Conservation (phyloP, 2,888 invertebrate genomes). For the Lepidochitona cinerea region DNA sequence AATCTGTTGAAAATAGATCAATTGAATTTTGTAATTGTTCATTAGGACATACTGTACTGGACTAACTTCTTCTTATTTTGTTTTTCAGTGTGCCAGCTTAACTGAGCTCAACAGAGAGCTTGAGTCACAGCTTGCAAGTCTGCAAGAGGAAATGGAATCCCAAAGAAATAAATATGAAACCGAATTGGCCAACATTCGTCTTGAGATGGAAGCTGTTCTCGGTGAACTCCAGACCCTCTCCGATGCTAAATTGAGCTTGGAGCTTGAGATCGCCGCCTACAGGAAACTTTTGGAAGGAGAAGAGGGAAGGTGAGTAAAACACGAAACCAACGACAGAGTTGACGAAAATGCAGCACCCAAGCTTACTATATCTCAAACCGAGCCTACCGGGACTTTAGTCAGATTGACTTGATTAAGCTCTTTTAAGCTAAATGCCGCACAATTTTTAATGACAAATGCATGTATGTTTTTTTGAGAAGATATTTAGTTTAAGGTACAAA, state of each 20-base stretch:
- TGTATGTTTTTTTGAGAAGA: too few relatives aligned
- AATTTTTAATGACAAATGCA: too few relatives aligned
- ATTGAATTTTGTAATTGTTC: too few relatives aligned
- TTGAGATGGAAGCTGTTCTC: conserved; percentile 36
- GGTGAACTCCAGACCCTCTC: conserved; percentile 50
- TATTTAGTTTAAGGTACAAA: too few relatives aligned
- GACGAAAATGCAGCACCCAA: too few relatives aligned
- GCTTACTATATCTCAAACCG: too few relatives aligned
- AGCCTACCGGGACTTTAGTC: too few relatives aligned
- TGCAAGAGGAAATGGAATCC: conserved; percentile 32
- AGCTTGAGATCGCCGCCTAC: conserved; percentile 74
- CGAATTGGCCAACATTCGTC: conserved; percentile 27
- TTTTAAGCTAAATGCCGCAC: too few relatives aligned
- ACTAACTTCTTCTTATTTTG: background rate
- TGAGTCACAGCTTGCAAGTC: conserved; percentile 19
- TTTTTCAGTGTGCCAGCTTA: conserved; percentile 16
- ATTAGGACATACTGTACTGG: too few relatives aligned
- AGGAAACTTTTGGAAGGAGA: conserved; percentile 74
- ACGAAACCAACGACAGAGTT: background rate
- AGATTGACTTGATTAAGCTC: too few relatives aligned
- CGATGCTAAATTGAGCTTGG: conserved; percentile 73
- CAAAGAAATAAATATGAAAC: conserved; percentile 27
- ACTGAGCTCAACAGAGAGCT: conserved; percentile 28
- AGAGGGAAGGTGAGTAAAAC: conserved; percentile 69
- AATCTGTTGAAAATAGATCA: too few relatives aligned